Conservation (phyloP, 2,888 invertebrate species). For the Buathra laborator region DNA sequence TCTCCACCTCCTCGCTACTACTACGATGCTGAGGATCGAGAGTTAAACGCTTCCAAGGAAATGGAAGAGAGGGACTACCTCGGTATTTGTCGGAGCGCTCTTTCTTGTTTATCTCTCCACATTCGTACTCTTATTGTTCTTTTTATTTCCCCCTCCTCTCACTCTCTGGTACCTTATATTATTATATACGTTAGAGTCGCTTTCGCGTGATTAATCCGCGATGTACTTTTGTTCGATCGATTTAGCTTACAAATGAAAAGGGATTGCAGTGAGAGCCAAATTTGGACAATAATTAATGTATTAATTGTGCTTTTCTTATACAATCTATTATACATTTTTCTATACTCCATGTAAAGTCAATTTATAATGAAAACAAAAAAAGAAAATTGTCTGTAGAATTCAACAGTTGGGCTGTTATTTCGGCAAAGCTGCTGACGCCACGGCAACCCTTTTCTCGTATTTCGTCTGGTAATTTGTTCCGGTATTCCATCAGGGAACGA, state of each 20-base stretch:
- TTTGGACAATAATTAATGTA: no score
- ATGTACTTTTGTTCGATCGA: no score
- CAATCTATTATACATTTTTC: background rate
- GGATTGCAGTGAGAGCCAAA: no score
- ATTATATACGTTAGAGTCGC: no score
- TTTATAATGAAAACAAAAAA: background rate
- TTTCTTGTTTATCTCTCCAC: conserved; percentile 23
- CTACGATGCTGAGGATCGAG: conserved; percentile 46
- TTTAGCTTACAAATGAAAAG: no score
- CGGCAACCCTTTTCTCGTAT: conserved; percentile 52
- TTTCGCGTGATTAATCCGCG: no score
- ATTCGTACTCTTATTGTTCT: conserved; percentile 9
- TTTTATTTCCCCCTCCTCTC: conserved; percentile 9
- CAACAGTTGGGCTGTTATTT: conserved; percentile 21
- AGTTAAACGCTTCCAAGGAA: conserved; percentile 62
- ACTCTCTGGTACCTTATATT: background rate
- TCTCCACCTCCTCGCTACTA: background rate
- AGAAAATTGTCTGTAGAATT: background rate
- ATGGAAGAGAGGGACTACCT: conserved; percentile 49
- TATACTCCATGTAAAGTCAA: background rate
- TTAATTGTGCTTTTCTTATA: no score
- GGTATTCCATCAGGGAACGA: conserved; percentile 28
- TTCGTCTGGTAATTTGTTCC: conserved; percentile 37
- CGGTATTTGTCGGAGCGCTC: conserved; percentile 33
- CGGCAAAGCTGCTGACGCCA: conserved; percentile 24